Evolutionary conservation across 2,797 vertebrate genomes (phyloP), one percentile per base, ranked within the genome.

Genomic region (Pipistrellus nathusii): DNA sequence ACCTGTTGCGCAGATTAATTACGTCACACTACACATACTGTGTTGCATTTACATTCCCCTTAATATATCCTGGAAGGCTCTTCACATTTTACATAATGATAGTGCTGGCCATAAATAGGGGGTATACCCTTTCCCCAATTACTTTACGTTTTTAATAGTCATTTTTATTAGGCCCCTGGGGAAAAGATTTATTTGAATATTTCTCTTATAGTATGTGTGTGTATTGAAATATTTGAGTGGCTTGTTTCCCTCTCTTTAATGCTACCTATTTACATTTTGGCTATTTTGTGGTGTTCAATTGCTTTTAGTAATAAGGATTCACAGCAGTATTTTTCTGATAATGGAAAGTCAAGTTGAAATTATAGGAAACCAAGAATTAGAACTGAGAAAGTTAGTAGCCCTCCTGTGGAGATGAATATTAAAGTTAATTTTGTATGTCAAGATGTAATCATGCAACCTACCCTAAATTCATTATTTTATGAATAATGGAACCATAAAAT

Each of bases 331-430:
- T 77, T 80, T 90, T 94, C 85, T 87, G 30, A 90, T 96, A 97
- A 97, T 96, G 93, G 59, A 94, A 91, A 96, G 73, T 94, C 64
- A 88, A 93, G 59, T 91, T 94, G 85, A 97, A 96, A 97, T 96
- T 95, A 96, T 62, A 90, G 44, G 71, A 68, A 93, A 25, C 21
- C 48, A 68, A 91, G 94, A 92, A 92, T 95, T 95, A 90, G 75
- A 94, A 77, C 62, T 55, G 38, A 81, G 77, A 51, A 96, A 90
- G 35, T 94, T 84, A 90, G 94, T 77, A 95, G 93, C 57, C 78
- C 90, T 95, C 96, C 96, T 96, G 32, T 9, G 80, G 95, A 94
- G 96, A 93, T 69, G 20, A 93, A 53, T 94, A 96, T 96, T 96
- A 94, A 91, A 92, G 82, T 77, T 94, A 92, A 92, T 94, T 93